Evolutionary conservation across 2,888 invertebrate genomes (phyloP).

Genomic region (Serripes groenlandicus): DNA sequence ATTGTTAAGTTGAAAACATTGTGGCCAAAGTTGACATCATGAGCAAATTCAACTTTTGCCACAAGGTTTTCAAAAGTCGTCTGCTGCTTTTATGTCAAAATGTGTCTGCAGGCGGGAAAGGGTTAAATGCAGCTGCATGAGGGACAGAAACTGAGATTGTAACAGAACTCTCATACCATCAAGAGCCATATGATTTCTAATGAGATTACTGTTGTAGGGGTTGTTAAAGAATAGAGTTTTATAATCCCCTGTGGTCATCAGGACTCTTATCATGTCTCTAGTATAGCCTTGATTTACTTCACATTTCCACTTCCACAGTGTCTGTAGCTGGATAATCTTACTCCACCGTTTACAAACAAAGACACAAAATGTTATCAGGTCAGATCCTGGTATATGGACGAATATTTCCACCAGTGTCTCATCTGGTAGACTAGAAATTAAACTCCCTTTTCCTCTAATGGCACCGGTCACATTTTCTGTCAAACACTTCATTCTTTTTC

Average conservation of each 20-base stretch:
- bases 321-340: conserved; percentile 48
- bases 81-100: no score
- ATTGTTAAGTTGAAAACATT: no score
- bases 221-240: conserved; percentile 65
- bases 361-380: conserved; percentile 54
- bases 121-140: no score
- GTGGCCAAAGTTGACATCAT: no score
- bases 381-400: conserved; percentile 49
- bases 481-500: no score
- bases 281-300: conserved; percentile 42
- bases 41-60: no score
- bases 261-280: conserved; percentile 19
- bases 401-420: conserved; percentile 43
- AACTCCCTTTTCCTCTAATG: no score
- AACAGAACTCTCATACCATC: conserved; percentile 59
- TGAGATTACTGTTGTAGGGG: conserved; percentile 69
- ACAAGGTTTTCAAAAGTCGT: no score
- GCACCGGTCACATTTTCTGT: no score
- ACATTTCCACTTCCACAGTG: conserved; percentile 71
- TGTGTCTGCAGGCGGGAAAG: no score
- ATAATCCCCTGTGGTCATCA: conserved; percentile 50
- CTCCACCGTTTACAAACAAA: conserved; percentile 66
- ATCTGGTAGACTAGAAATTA: no score
- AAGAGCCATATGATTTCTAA: conserved; percentile 67
- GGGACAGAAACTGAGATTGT: no score